Conservation (phyloP, 2,888 invertebrate genomes). For the Cepaea hortensis region DNA sequence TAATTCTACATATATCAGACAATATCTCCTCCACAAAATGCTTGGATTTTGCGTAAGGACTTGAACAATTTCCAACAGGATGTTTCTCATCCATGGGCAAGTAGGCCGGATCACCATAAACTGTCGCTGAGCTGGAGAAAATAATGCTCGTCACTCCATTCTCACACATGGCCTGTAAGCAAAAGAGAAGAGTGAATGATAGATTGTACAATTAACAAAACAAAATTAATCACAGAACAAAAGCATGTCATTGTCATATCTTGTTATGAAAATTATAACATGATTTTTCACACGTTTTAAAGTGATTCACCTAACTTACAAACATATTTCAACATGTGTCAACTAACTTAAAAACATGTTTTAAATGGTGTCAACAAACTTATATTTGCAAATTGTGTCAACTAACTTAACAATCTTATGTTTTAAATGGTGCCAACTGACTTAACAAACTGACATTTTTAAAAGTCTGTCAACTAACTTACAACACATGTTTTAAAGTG, state of each 20-base stretch:
- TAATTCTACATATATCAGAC: slow-evolving; percentile 89
- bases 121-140: slow-evolving; percentile 94
- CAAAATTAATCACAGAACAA: background rate
- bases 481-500: too few species aligned
- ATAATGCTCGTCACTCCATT: slow-evolving; percentile 89
- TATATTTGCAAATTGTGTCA: too few species aligned
- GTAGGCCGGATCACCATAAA: slow-evolving; percentile 91
- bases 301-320: background rate
- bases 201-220: background rate
- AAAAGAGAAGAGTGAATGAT: background rate
- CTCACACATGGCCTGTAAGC: slow-evolving; percentile 86
- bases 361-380: too few species aligned
- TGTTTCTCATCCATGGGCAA: slow-evolving; percentile 94
- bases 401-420: too few species aligned
- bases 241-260: background rate
- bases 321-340: too few species aligned
- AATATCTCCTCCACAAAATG: slow-evolving; percentile 97
- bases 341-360: too few species aligned
- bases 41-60: slow-evolving; percentile 96
- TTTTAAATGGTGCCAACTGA: too few species aligned
- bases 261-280: too few species aligned
- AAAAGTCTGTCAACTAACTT: too few species aligned
- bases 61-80: slow-evolving; percentile 90
- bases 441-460: too few species aligned
- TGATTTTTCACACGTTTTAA: background rate